These are phyloP conservation scores for Xiphophorus hellerii DNA, from an alignment of 2,113 vertebrate species.

Conservation along the genomic window DNA sequence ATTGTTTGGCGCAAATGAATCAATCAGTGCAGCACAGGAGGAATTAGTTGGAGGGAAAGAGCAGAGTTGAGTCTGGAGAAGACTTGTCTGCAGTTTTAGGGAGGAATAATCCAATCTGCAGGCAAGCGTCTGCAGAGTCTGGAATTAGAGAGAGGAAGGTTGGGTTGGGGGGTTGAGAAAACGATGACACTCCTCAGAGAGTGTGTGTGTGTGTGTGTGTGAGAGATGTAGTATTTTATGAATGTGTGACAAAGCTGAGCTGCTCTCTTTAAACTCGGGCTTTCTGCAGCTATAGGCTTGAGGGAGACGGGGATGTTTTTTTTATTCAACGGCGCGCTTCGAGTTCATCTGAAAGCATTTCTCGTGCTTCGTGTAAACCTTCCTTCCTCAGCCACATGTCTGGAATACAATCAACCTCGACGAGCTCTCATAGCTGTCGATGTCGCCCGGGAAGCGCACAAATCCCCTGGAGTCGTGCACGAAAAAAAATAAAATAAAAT, in stretches of 20 bases:
- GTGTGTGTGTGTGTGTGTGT: no score
- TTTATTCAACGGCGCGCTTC: neutral
- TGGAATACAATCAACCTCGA: neutral
- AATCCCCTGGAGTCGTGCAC: neutral
- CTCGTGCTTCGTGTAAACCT: neutral
- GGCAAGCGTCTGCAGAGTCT: neutral
- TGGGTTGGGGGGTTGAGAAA: no score
- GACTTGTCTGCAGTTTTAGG: slow-evolving; percentile 12
- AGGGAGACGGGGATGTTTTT: neutral
- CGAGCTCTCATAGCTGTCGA: neutral
- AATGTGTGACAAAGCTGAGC: neutral
- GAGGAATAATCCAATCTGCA: slow-evolving; percentile 9
- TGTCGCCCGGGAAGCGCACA: neutral
- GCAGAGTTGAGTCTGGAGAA: neutral
- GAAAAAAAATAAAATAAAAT: no score
- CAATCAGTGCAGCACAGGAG: slow-evolving; percentile 12
- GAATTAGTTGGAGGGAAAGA: neutral
- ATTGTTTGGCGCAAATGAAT: neutral
- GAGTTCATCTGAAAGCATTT: slow-evolving; percentile 6
- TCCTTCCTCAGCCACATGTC: slow-evolving; percentile 27
- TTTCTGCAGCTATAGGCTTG: neutral
- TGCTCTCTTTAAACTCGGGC: neutral
- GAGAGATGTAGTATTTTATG: neutral
- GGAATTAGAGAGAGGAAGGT: neutral
- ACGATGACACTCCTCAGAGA: neutral